Conservation (phyloP, 2,797 vertebrate genomes). For the Brotogeris chrysoptera region DNA sequence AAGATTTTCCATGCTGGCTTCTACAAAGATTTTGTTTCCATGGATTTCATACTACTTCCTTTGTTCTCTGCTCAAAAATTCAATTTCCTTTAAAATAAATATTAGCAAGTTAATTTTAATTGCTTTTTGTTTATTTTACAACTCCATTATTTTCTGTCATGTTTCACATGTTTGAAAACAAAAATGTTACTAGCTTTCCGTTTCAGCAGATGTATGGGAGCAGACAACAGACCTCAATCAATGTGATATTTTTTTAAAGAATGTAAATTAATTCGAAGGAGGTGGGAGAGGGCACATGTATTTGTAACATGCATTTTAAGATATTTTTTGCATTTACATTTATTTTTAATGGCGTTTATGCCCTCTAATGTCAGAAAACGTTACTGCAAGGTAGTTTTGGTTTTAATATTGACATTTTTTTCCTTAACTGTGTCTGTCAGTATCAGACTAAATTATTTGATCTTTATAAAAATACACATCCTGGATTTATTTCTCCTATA, state of each 20-base stretch:
- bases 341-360: constrained; percentile 69
- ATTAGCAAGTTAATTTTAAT: background rate
- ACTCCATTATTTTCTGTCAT: background rate
- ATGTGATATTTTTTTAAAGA: background rate
- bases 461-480: background rate
- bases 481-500: background rate
- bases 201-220: background rate
- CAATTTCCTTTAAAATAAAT: constrained; percentile 5
- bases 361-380: constrained; percentile 67
- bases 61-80: background rate
- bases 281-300: background rate
- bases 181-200: background rate
- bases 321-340: background rate
- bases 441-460: background rate
- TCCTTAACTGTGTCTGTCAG: background rate
- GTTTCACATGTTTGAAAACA: constrained; percentile 27
- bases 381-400: background rate
- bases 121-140: background rate
- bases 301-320: background rate
- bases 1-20: background rate
- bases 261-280: constrained; percentile 38
- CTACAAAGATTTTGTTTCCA: background rate
- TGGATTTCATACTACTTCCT: background rate
- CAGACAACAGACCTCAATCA: constrained; percentile 20
- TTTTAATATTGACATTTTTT: background rate